A percentile compares a stretch with the other conserved stretches of the same genome.
These are phyloP conservation scores for Leguminivora glycinivorella DNA, from an alignment of 1,140 invertebrate genomes.

Conservation along the genomic window DNA sequence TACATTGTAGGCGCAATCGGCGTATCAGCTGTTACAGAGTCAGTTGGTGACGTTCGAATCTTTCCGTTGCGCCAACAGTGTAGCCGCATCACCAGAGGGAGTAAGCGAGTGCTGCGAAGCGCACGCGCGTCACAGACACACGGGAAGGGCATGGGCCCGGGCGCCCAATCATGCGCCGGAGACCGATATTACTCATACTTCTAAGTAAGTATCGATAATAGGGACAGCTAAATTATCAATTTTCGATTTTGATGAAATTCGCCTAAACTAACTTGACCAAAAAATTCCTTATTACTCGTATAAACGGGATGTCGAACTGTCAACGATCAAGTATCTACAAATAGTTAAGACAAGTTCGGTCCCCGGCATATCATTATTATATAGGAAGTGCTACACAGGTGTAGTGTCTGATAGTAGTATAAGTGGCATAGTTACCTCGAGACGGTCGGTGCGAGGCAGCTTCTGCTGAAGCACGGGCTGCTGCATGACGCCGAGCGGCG, in stretches of 20 bases:
- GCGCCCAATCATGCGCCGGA: slow-evolving; percentile 50
- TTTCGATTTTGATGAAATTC: slow-evolving; percentile 4
- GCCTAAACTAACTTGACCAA: not conserved
- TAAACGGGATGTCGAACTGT: not conserved
- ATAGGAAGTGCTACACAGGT: slow-evolving; percentile 62
- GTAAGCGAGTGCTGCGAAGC: slow-evolving; percentile 75
- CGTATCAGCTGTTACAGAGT: slow-evolving; percentile 25
- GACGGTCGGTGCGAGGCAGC: slow-evolving; percentile 94
- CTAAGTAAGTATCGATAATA: not conserved
- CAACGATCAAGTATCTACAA: not conserved
- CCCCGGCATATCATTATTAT: slow-evolving; percentile 58
- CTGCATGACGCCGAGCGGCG: slow-evolving; percentile 85
- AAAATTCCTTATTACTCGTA: not conserved
- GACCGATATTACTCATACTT: slow-evolving; percentile 47
- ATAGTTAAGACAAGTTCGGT: slow-evolving; percentile 46
- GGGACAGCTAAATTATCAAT: not conserved
- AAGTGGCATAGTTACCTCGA: slow-evolving; percentile 87
- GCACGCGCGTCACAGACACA: slow-evolving; percentile 64
- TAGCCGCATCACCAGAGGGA: slow-evolving; percentile 59
- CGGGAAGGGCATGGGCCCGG: slow-evolving; percentile 51
- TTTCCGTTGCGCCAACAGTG: slow-evolving; percentile 51
- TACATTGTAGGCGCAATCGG: slow-evolving; percentile 57
- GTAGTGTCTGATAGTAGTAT: slow-evolving; percentile 32
- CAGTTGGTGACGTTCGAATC: not conserved
- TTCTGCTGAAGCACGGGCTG: slow-evolving; percentile 93